Evolutionary conservation across 2,888 invertebrate species (phyloP).

Genomic region (Empis stercorea): DNA sequence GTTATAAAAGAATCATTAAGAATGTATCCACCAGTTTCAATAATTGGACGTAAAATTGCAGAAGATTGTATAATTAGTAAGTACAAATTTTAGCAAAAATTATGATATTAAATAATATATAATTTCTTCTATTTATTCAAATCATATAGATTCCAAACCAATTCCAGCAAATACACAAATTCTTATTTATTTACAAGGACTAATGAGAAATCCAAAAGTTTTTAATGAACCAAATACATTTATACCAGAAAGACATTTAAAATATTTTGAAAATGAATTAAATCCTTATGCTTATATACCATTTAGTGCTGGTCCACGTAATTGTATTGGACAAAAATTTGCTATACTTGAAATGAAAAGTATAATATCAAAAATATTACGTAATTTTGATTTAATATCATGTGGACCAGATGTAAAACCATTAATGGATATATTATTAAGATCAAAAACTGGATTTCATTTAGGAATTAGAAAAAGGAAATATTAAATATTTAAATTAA

Average conservation of each 20-base stretch:
- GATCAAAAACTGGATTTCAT: slow-evolving; percentile 27
- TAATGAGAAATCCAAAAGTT: slow-evolving; percentile 22
- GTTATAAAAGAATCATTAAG: slow-evolving; percentile 53
- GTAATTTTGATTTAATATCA: slow-evolving; percentile 24
- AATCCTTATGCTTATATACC: slow-evolving; percentile 25
- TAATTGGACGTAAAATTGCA: slow-evolving; percentile 42
- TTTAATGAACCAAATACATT: slow-evolving; percentile 25
- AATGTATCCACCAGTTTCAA: slow-evolving; percentile 49
- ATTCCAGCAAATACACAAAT: slow-evolving; percentile 26
- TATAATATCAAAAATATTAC: slow-evolving; percentile 23
- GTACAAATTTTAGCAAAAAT: slow-evolving; percentile 18
- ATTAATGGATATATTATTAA: slow-evolving; percentile 27
- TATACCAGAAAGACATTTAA: slow-evolving; percentile 29
- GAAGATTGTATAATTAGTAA: slow-evolving; percentile 43
- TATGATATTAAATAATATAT: not conserved
- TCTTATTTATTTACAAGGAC: slow-evolving; percentile 24
- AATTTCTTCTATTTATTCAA: too few species aligned
- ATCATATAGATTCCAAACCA: slow-evolving; percentile 19
- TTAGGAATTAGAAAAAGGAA: slow-evolving; percentile 20
- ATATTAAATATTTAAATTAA: slow-evolving; percentile 10
- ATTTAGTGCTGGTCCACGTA: slow-evolving; percentile 40
- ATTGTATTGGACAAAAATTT: slow-evolving; percentile 31
- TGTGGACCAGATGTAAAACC: slow-evolving; percentile 24
- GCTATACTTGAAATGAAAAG: slow-evolving; percentile 27
- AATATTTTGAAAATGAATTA: slow-evolving; percentile 20